A percentile compares a stretch with the other conserved stretches of the same genome.
Evolutionary conservation across 2,797 vertebrate species (phyloP).

Genomic region (Myotis findleyi): DNA sequence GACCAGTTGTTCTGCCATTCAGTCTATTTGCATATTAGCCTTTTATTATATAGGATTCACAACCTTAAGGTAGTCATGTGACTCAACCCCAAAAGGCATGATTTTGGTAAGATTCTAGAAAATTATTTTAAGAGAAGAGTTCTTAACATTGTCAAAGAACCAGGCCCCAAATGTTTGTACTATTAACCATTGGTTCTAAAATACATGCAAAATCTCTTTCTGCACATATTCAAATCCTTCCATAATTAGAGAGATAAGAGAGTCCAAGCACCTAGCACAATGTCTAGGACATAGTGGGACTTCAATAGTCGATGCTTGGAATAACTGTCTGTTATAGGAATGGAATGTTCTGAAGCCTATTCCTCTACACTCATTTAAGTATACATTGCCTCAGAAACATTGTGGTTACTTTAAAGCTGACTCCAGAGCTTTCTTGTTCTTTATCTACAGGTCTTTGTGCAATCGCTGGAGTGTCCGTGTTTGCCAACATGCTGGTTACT

Average conservation of each 20-base stretch:
- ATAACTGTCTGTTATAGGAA: not conserved
- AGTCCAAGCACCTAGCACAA: not conserved
- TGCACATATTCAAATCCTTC: not conserved
- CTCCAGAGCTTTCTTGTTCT: conserved; percentile 23
- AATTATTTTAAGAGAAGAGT: conserved; percentile 21
- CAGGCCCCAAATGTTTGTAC: not conserved
- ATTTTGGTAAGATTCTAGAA: conserved; percentile 27
- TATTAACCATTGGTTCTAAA: not conserved
- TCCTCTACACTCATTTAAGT: not conserved
- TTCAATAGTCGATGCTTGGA: not conserved
- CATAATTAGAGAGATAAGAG: conserved; percentile 11
- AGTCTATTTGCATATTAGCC: too few relatives aligned
- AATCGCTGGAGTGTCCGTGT: conserved; percentile 94
- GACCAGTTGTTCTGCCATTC: too few relatives aligned
- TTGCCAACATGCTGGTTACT: conserved; percentile 95
- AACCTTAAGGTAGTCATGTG: not conserved
- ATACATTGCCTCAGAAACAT: not conserved
- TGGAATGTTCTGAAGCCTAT: not conserved
- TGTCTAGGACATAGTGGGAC: not conserved
- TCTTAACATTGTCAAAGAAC: conserved; percentile 10
- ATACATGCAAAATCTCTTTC: not conserved
- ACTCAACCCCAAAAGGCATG: not conserved
- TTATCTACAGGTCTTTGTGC: conserved; percentile 90
- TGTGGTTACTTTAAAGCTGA: not conserved
- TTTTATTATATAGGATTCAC: not conserved